Conservation (phyloP, 2,113 vertebrate species). For the Tenrec ecaudatus region DNA sequence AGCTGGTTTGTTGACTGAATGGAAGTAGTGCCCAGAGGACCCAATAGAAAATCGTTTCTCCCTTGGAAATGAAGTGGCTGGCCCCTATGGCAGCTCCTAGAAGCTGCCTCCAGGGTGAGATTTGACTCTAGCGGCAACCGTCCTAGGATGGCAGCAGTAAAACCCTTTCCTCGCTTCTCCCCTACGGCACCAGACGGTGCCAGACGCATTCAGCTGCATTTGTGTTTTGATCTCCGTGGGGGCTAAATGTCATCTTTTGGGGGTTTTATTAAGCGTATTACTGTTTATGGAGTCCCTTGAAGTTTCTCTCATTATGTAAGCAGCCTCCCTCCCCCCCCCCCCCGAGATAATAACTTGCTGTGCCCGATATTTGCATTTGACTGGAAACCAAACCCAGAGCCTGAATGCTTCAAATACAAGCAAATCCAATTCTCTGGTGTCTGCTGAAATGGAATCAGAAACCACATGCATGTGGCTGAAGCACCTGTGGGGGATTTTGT, state of each 20-base stretch:
- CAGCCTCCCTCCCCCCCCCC: slow-evolving; percentile 49
- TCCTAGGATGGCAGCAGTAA: slow-evolving; percentile 41
- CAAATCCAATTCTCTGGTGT: slow-evolving; percentile 75
- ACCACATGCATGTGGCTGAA: slow-evolving; percentile 67
- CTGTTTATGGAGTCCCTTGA: slow-evolving; percentile 76
- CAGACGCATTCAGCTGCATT: slow-evolving; percentile 60
- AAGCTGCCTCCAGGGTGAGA: slow-evolving; percentile 23
- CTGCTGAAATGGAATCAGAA: slow-evolving; percentile 70
- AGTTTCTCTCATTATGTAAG: slow-evolving; percentile 73
- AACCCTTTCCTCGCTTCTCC: slow-evolving; percentile 13
- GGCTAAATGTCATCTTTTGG: slow-evolving; percentile 65
- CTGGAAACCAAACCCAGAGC: slow-evolving; percentile 71
- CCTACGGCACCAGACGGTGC: neutral
- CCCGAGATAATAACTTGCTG: slow-evolving; percentile 70
- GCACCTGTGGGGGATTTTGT: slow-evolving; percentile 59
- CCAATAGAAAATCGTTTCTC: neutral
- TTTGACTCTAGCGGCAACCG: slow-evolving; percentile 50
- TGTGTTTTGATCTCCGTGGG: slow-evolving; percentile 68
- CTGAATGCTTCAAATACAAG: slow-evolving; percentile 79
- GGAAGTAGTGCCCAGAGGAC: neutral
- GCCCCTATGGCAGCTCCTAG: neutral
- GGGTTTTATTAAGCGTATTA: slow-evolving; percentile 73
- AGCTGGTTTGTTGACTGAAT: slow-evolving; percentile 40
- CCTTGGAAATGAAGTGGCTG: slow-evolving; percentile 31
- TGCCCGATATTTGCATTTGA: slow-evolving; percentile 76